Conservation (phyloP, 2,797 vertebrate genomes). For the Botia almorhae region DNA sequence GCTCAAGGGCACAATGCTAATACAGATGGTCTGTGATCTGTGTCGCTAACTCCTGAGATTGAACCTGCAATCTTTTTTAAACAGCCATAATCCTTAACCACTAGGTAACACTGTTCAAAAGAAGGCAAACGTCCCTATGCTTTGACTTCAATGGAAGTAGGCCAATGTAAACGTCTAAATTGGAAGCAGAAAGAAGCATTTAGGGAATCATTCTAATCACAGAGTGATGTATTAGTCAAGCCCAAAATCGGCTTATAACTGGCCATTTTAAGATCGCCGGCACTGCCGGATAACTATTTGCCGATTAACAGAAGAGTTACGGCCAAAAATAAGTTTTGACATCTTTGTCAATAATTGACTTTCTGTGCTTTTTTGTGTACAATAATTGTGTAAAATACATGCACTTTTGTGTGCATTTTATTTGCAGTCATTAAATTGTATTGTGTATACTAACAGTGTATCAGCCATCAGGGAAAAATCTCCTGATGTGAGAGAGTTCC, state of each 20-base stretch:
- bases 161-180: slow-evolving; percentile 20
- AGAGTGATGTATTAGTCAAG: slow-evolving; percentile 15
- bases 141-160: neutral
- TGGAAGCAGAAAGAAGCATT: slow-evolving; percentile 19
- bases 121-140: slow-evolving; percentile 17
- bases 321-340: neutral
- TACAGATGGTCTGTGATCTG: slow-evolving; percentile 33
- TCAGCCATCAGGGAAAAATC: neutral
- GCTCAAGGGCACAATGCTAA: slow-evolving; percentile 31
- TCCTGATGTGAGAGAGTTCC: neutral
- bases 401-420: neutral
- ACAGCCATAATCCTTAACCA: slow-evolving; percentile 19
- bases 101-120: slow-evolving; percentile 9
- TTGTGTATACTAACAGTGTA: neutral
- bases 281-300: neutral
- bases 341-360: neutral
- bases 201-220: slow-evolving; percentile 13
- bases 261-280: neutral
- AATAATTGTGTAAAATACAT: neutral
- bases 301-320: neutral
- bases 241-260: slow-evolving; percentile 22
- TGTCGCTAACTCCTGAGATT: slow-evolving; percentile 36
- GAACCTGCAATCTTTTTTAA: slow-evolving; percentile 19
- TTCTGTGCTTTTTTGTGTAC: neutral
- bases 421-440: neutral